phyloP scores from a whole-genome alignment of 2,113 vertebrate genomes.

The Cebidichthys violaceus region DNA sequence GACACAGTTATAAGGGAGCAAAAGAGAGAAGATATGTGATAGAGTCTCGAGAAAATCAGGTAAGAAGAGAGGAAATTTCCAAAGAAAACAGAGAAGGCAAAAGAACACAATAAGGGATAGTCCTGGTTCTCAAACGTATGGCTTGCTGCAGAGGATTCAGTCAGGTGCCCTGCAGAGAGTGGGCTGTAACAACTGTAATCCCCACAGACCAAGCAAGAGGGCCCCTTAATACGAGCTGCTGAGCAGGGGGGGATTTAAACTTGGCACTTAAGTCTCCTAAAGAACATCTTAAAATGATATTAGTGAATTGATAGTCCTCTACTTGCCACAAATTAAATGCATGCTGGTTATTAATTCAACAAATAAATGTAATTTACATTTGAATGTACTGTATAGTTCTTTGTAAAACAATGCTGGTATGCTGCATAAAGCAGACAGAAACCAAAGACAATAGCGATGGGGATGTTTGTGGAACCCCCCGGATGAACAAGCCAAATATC shows the following conservation, averaged over 20 bases:
- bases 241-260: constrained; percentile 14
- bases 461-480: not conserved
- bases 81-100: not conserved
- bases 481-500: not conserved
- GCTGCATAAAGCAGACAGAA: not conserved
- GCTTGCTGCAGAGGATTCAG: constrained; percentile 15
- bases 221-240: constrained; percentile 43
- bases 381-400: not conserved
- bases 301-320: not conserved
- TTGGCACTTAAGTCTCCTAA: not conserved
- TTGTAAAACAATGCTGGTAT: not conserved
- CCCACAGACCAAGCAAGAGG: constrained; percentile 4
- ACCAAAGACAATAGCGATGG: not conserved
- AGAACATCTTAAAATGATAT: not conserved
- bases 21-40: not conserved
- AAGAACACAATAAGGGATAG: not conserved
- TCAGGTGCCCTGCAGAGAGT: constrained; percentile 32
- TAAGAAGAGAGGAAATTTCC: not conserved
- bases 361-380: not conserved
- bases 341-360: not conserved
- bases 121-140: not conserved
- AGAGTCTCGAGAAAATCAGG: not conserved
- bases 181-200: constrained; percentile 29
- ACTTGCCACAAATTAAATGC: not conserved
- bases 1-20: not conserved